Evolutionary conservation across 2,888 invertebrate species (phyloP), one percentile per base, ranked within the genome.

Genomic region (Trachelus stipa): DNA sequence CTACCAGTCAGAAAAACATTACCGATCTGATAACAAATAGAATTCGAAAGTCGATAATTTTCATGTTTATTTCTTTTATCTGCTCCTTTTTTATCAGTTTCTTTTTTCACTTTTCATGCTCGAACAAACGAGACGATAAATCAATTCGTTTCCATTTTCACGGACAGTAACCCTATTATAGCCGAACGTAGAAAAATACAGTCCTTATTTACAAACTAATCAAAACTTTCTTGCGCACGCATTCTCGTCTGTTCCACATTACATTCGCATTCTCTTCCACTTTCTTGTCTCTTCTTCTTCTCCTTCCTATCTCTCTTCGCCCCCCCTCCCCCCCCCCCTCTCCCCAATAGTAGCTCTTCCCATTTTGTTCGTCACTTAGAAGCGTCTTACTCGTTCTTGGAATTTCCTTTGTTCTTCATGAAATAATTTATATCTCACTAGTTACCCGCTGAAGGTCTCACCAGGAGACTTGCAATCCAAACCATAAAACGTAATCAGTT

Each of bases 101-200:
- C 4, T 40, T 40, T 9, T 23, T 56, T 9, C 23, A 23, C 23
- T 56, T 9, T 56, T 15, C 56, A 56, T 23, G 9, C 56, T 56
- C 56, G 56, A 56, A 56, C 56, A 3, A 56, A 23, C 56, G 23
- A 23, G 9, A 56, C 56, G 56, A 6, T 4, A 56, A 23, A 56
- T 56, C 56, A 23, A 23, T 23, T 2, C 23, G 2, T 56, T 56
- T 56, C 9, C 56, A 56, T 23, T 6, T 56, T 9, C 56, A 56
- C 56, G 56, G 23, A 23, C 56, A 56, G 23, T 56, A 56, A 56
- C 9, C 56, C 23, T 56, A 23, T 56, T 56, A 56, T 56, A 56
- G 80, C 80, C 83, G 81, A 88, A 87, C 83, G 85, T 87, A 88
- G 84, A 88, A 88, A 88, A 88, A 88, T 88, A 88, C 80, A 82